Evolutionary conservation across 2,113 vertebrate genomes (phyloP).

Genomic region (Ptychochromis oligacanthus): DNA sequence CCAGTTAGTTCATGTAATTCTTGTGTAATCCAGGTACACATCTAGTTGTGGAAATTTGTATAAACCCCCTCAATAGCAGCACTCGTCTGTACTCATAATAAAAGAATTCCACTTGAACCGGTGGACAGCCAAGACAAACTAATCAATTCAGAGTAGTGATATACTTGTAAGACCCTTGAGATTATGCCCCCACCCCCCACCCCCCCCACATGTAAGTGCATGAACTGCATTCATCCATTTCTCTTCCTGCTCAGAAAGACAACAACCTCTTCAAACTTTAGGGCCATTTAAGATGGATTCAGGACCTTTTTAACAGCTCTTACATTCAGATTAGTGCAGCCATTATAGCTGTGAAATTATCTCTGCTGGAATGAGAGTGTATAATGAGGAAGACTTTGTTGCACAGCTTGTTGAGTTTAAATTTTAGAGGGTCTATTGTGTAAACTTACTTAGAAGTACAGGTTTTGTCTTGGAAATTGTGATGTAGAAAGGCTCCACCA

Average conservation of each 20-base stretch:
- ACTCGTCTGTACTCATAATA: slow-evolving; percentile 12
- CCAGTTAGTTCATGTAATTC: background rate
- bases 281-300: slow-evolving; percentile 28
- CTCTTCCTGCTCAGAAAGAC: slow-evolving; percentile 32
- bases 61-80: slow-evolving; percentile 18
- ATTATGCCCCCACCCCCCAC: too few relatives aligned
- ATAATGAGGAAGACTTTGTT: slow-evolving; percentile 54
- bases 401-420: slow-evolving; percentile 34
- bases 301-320: slow-evolving; percentile 34
- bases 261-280: slow-evolving; percentile 54
- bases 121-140: slow-evolving; percentile 27
- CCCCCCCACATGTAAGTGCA: slow-evolving; percentile 28
- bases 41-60: background rate
- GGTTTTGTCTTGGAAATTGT: slow-evolving; percentile 33
- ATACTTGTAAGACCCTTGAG: slow-evolving; percentile 52
- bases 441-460: slow-evolving; percentile 21
- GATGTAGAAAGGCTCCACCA: slow-evolving; percentile 5
- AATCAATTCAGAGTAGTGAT: slow-evolving; percentile 39
- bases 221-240: slow-evolving; percentile 56
- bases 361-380: slow-evolving; percentile 32
- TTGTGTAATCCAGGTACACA: background rate
- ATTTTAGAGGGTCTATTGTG: slow-evolving; percentile 35
- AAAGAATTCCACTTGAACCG: slow-evolving; percentile 45
- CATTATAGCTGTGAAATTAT: slow-evolving; percentile 48
- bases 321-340: slow-evolving; percentile 42